Percentiles rank a stretch among this genome's conserved stretches.
These are phyloP conservation scores for Uropetala carovei DNA, from an alignment of 2,888 invertebrate genomes.

Conservation along the genomic window DNA sequence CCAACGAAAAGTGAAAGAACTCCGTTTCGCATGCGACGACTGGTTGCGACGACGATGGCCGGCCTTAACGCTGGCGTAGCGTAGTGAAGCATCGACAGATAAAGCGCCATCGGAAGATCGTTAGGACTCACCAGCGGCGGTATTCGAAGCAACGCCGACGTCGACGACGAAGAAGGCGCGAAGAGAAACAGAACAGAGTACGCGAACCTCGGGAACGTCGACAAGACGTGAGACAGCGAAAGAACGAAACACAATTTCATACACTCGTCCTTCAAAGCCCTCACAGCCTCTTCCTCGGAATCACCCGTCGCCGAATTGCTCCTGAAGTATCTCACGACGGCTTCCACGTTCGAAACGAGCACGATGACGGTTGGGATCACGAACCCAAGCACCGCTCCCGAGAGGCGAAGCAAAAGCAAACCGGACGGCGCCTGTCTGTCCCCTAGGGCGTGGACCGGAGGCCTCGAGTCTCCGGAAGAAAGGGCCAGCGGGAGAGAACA, in stretches of 20 bases:
- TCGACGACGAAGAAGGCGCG: neutral
- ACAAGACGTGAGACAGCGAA: conserved; percentile 16
- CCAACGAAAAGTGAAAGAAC: neutral
- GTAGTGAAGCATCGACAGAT: conserved; percentile 22
- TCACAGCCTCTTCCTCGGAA: neutral
- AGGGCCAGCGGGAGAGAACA: conserved; percentile 44
- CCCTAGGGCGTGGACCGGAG: neutral
- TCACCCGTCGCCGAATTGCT: neutral
- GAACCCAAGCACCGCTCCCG: conserved; percentile 13
- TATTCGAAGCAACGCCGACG: neutral
- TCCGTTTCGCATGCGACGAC: neutral
- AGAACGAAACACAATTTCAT: conserved; percentile 40
- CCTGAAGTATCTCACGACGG: conserved; percentile 41
- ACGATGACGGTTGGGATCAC: conserved; percentile 13
- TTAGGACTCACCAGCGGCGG: conserved; percentile 25
- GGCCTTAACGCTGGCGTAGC: conserved; percentile 27
- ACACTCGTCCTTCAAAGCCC: conserved; percentile 11
- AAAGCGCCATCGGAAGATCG: neutral
- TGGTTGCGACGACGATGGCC: conserved; percentile 11
- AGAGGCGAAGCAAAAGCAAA: neutral
- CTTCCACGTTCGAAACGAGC: conserved; percentile 48
- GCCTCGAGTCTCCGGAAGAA: neutral
- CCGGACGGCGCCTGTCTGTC: neutral
- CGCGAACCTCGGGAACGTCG: conserved; percentile 33
- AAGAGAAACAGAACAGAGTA: conserved; percentile 23